Base-by-base conservation (phyloP, 1,140 invertebrate species). In the Meloidogyne chitwoodi region DNA sequence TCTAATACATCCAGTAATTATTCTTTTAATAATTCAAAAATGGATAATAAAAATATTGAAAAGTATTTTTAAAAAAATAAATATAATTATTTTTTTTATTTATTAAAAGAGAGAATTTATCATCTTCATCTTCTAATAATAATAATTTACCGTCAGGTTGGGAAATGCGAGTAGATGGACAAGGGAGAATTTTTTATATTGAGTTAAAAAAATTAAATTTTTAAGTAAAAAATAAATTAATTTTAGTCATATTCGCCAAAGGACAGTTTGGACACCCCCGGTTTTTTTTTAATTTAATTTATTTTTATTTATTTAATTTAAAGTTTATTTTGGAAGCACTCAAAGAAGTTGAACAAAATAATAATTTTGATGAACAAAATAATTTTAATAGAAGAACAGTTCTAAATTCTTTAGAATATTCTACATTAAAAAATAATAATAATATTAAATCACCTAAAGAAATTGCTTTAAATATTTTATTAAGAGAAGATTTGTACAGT, bases 211-310 rank as follows among this genome's bases (percentile, higher is more conserved):
- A 19, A 48, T 48, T 48, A 48, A 48, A 19, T 19, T 48, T 19
- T 48, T 11, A 19, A 19, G 1, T 11, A 19, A n/a, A 48, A 48
- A 19, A 48, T 19, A 38, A 38, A 38, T 8, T 38, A 34, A 74
- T 34, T 24, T 95, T 56, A 69, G 68, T 88, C 94, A 96, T 85
- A 90, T 93, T 1, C 94, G 93, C 81, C 90, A 93, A n/a, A 94
- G 92, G 16, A 96, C 94, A 5, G 94, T 93, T 22, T 96, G 94
- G 94, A 92, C 93, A 81, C 89, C 93, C 64, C 94, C 94, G 62
- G 68, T 81, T 10, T 73, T 75, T 22, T 65, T 82, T 24, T 24
- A 3, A 44, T 41, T 34, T 38, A 69, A 38, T 69, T 69, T n/a
- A 69, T 41, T 19, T 69, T 24, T 14, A 19, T 72, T 56, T 27